Evolutionary conservation across 23 tunicate species (phyloP).

Genomic region (Halocynthia roretzi): DNA sequence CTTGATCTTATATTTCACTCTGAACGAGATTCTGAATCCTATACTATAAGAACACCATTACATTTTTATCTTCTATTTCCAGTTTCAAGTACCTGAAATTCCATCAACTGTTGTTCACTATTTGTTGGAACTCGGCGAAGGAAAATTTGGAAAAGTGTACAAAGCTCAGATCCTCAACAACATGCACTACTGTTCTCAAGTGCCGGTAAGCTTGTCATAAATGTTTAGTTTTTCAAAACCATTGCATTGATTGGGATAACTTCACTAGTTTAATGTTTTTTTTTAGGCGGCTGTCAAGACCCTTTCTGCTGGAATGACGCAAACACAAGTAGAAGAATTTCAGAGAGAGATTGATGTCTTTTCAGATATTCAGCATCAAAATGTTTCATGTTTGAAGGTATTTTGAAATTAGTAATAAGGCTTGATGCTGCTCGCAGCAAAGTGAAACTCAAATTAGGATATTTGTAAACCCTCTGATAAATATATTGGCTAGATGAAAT

Average conservation of each 20-base stretch:
- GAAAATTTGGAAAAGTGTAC: conserved; percentile 85
- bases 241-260: neutral
- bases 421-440: too few species aligned
- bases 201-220: conserved; percentile 48
- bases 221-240: neutral
- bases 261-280: neutral
- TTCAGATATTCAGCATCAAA: conserved; percentile 68
- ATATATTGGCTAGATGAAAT: neutral
- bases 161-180: conserved; percentile 84
- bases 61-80: neutral
- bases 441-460: neutral
- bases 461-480: neutral
- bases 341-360: conserved; percentile 74
- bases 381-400: conserved; percentile 82
- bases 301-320: conserved; percentile 26
- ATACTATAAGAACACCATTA: too few species aligned
- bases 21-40: too few species aligned
- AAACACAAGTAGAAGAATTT: conserved; percentile 59
- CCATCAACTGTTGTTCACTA: conserved; percentile 46
- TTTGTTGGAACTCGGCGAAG: conserved; percentile 74
- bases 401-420: neutral
- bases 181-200: conserved; percentile 61
- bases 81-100: conserved; percentile 61
- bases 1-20: too few species aligned
- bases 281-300: conserved; percentile 77